Evolutionary conservation across 2,797 vertebrate genomes (phyloP).

Genomic region (Cygnus olor): DNA sequence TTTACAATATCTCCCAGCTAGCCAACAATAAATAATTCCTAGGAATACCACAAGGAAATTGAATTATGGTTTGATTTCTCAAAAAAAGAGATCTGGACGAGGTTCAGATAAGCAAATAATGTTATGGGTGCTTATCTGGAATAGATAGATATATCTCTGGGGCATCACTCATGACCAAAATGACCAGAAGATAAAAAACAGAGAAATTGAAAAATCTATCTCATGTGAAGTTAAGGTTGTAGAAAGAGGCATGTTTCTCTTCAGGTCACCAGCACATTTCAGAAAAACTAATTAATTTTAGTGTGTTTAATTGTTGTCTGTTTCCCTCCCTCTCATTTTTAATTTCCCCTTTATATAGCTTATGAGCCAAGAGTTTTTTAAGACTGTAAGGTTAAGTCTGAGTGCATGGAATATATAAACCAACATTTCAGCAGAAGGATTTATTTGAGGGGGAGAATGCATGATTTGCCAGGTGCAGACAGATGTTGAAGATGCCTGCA

Average conservation of each 20-base stretch:
- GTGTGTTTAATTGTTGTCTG: constrained; percentile 20
- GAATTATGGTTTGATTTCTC: constrained; percentile 58
- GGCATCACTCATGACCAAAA: background rate
- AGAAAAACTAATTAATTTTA: constrained; percentile 32
- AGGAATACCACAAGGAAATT: constrained; percentile 28
- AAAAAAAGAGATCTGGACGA: constrained; percentile 36
- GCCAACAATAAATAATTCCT: constrained; percentile 31
- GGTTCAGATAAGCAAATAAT: constrained; percentile 50
- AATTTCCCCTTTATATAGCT: constrained; percentile 33
- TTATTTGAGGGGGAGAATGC: constrained; percentile 49
- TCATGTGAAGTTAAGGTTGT: background rate
- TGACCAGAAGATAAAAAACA: constrained; percentile 23
- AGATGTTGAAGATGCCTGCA: constrained; percentile 60
- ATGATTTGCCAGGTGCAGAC: constrained; percentile 70
- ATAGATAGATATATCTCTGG: constrained; percentile 2
- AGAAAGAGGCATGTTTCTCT: background rate
- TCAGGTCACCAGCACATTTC: constrained; percentile 13
- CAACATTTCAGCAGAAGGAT: constrained; percentile 67
- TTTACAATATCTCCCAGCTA: background rate
- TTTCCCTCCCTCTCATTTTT: constrained; percentile 15
- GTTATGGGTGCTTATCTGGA: constrained; percentile 15
- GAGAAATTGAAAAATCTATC: background rate
- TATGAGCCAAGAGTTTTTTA: constrained; percentile 21
- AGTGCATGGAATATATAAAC: constrained; percentile 64
- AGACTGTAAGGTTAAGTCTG: constrained; percentile 49